Base-by-base conservation (phyloP, 2,797 vertebrate species). In the Poecile montanus region DNA sequence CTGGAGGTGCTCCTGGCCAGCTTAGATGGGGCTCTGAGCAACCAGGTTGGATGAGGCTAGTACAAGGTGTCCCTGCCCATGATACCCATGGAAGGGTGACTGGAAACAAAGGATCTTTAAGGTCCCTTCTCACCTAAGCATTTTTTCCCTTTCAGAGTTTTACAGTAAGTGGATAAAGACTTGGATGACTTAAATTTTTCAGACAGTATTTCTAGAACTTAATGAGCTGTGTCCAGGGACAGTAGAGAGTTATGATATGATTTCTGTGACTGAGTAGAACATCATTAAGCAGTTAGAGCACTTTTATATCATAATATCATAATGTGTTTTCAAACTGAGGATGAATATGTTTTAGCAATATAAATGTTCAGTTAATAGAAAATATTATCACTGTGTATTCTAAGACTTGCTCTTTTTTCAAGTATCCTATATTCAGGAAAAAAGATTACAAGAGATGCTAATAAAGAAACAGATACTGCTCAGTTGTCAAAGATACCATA, bases 261-360 rank as follows among this genome's bases (percentile, higher is more conserved):
- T 27, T 95, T 32, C 51, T 85, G 45, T 90, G 78, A 72, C 94
- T 93, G 92, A 95, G 80, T 87, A 71, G 58, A 89, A 95, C 10
- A n/a, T 91, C 67, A 91, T 91, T 94, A 92, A 87, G 79, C 60
- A 89, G 85, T 85, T 76, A 79, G 76, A 90, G 62, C 7, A 40
- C 47, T 89, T 94, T 85, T 61, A 12, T 89, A 82, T 84, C 21
- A 15, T 77, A 86, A 85, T 47, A 82, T 82, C 29, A 23, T 80
- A 88, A 93, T 60, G 27, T 79, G 23, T 93, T 95, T 95, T 82
- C 53, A 92, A 92, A 84, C 26, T 15, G 25, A 88, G 34, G 10
- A 78, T 78, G 48, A 89, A 66, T 70, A 70, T 62, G 3, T 79
- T 87, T 61, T 90, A 65, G 75, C 16, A 58, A 53, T 60, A 66